Evolutionary conservation across 2,113 vertebrate genomes (phyloP).

Genomic region (Lophotis ruficrista): DNA sequence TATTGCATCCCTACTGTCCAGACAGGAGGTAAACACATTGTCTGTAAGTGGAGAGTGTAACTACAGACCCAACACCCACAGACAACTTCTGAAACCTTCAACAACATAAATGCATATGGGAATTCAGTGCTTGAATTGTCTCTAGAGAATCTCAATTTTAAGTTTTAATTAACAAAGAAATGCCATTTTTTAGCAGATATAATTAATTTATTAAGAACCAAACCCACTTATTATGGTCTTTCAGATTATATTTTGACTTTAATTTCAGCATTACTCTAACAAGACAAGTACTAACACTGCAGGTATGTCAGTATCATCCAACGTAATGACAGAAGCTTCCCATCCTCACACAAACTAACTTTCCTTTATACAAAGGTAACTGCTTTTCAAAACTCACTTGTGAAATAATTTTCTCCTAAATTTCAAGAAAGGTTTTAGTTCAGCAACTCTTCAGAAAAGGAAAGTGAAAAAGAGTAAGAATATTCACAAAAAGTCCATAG

Average conservation of each 20-base stretch:
- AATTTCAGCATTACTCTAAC: neutral
- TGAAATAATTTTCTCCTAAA: neutral
- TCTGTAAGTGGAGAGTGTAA: neutral
- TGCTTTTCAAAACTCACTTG: neutral
- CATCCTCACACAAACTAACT: neutral
- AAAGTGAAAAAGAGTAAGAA: neutral
- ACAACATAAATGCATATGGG: neutral
- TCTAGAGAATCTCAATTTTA: neutral
- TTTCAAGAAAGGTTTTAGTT: neutral
- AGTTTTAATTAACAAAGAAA: neutral
- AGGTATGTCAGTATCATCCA: neutral
- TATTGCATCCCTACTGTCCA: neutral
- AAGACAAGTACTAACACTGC: neutral
- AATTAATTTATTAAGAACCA: neutral
- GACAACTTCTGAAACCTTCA: neutral
- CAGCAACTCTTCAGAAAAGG: neutral
- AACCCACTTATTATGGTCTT: neutral
- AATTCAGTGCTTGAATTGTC: neutral
- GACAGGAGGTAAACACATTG: neutral
- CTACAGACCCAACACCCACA: neutral
- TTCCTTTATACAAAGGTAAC: neutral
- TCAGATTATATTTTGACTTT: neutral
- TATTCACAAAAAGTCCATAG: neutral
- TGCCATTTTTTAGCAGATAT: neutral
- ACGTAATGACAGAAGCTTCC: neutral